Conservation (phyloP, 1,140 invertebrate genomes). For the Formica selysi region DNA sequence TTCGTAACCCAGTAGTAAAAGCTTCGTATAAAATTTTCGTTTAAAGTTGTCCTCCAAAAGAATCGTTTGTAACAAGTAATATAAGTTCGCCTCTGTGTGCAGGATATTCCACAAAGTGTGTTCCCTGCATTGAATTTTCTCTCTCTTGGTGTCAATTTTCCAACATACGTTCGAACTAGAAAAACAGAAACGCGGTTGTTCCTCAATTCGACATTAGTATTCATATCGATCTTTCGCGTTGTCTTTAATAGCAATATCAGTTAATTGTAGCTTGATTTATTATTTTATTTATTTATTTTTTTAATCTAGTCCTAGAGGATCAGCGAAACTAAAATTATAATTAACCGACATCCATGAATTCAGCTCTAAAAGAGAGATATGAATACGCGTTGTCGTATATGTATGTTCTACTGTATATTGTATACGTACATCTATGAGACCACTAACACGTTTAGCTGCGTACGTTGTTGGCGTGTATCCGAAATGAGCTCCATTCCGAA, state of each 20-base stretch:
- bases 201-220: conserved; percentile 18
- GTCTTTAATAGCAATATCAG: not conserved
- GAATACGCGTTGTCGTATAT: conserved; percentile 41
- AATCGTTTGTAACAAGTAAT: conserved; percentile 32
- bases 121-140: conserved; percentile 21
- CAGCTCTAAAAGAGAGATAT: conserved; percentile 38
- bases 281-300: not conserved
- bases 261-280: conserved; percentile 7
- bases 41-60: conserved; percentile 64
- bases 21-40: conserved; percentile 71
- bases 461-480: conserved; percentile 45
- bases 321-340: conserved; percentile 22
- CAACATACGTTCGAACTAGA: not conserved
- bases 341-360: conserved; percentile 14
- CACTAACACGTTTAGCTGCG: conserved; percentile 55
- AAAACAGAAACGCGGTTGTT: conserved; percentile 25
- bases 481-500: conserved; percentile 50
- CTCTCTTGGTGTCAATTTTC: conserved; percentile 26
- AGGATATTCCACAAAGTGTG: not conserved
- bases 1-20: conserved; percentile 67
- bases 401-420: conserved; percentile 44
- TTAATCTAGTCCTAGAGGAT: not conserved
- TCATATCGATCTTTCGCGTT: conserved; percentile 41
- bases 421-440: conserved; percentile 61
- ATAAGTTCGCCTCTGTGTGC: not conserved